phyloP scores from a whole-genome alignment of 2,113 vertebrate species.

The Cephalopholis sonnerati region DNA sequence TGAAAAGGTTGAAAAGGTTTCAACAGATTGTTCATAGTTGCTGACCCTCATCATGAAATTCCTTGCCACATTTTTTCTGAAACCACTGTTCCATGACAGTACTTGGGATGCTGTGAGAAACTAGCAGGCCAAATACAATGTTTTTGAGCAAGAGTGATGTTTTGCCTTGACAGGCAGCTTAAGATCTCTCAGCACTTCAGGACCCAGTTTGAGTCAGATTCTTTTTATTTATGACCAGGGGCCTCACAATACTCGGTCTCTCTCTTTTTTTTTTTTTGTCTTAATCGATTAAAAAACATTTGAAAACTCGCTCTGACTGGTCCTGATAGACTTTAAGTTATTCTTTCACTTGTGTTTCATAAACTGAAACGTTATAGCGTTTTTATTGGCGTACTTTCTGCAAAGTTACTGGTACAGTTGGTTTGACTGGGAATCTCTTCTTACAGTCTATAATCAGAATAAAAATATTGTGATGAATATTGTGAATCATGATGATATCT shows the following conservation, averaged over 20 bases:
- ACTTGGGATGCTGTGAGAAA: conserved; percentile 50
- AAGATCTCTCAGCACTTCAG: conserved; percentile 37
- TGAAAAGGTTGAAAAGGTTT: conserved; percentile 62
- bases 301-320: conserved; percentile 26
- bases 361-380: conserved; percentile 39
- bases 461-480: conserved; percentile 60
- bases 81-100: conserved; percentile 61
- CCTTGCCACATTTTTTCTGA: conserved; percentile 24
- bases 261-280: conserved; percentile 11
- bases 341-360: conserved; percentile 51
- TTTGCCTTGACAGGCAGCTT: conserved; percentile 33
- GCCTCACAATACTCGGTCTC: background rate
- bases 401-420: conserved; percentile 14
- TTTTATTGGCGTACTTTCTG: conserved; percentile 43
- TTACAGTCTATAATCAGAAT: conserved; percentile 61
- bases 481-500: conserved; percentile 55
- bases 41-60: conserved; percentile 65
- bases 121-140: conserved; percentile 26
- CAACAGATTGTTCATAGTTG: conserved; percentile 57
- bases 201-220: conserved; percentile 9
- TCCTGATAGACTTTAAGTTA: conserved; percentile 25
- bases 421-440: conserved; percentile 25
- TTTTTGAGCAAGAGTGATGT: conserved; percentile 41
- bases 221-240: conserved; percentile 30
- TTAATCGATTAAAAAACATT: conserved; percentile 32